Base-by-base conservation (phyloP, 2,888 invertebrate species). In the Rhagonycha fulva region DNA sequence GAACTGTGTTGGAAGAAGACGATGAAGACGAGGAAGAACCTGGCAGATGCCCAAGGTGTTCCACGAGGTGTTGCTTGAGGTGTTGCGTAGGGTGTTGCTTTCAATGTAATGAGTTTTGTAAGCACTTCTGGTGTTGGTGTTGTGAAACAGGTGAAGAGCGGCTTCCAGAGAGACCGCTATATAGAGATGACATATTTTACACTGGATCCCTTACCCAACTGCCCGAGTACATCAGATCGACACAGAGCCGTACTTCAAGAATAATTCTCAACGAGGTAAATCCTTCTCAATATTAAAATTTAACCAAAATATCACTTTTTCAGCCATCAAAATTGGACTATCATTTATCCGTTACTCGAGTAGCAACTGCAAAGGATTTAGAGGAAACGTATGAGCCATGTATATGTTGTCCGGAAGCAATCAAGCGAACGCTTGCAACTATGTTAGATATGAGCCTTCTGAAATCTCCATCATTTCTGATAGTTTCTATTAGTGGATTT, bases 101-200 rank as follows among this genome's bases (percentile, higher is more conserved):
- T 5, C 3, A 14, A 0, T 61, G 61, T 61, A 14, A 14, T 1
- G 9, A 9, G 0, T 0, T 3, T 0, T 66, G 23, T n/a, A 24
- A 66, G 12, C 5, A 1, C 1, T 66, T 12, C 24, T n/a, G 9
- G 3, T 79, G 76, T 61, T 73, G 75, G 62, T 81, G 79, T 68
- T 71, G 72, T 69, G 68, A 12, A 24, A 9, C 4, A 14, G 9
- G 47, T 2, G 28, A n/a, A 9, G 5, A 62, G 0, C 26, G n/a
- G 24, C 10, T 62, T 30, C 62, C 47, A 47, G 19, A 62, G 14
- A 30, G 87, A 79, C 93, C 93, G 0, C 87, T 94, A 81, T 92
- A 93, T 84, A 88, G 92, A 69, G 92, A 92, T 79, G 94, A 95
- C 83, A 92, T 94, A 71, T 93, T 94, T 86, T 94, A 92, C 84